Percentiles rank a stretch among this genome's conserved stretches.
phyloP scores from a whole-genome alignment of 2,888 invertebrate genomes.

The Hypomecis punctinalis region DNA sequence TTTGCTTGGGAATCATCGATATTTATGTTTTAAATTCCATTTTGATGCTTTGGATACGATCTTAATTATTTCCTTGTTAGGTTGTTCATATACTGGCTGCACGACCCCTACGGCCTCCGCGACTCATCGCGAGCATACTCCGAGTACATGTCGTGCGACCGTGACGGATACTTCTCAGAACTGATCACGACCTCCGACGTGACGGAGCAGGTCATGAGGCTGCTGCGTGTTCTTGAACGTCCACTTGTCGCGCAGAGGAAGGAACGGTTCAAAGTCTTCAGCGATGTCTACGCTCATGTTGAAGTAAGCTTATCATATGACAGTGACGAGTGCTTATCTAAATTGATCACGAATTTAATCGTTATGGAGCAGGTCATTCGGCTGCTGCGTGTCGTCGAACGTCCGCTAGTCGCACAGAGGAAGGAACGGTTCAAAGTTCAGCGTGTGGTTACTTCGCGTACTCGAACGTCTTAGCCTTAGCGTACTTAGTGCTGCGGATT shows the following conservation, averaged over 20 bases:
- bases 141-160: conserved; percentile 63
- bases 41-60: neutral
- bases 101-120: conserved; percentile 70
- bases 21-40: too few species aligned
- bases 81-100: conserved; percentile 74
- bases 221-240: conserved; percentile 70
- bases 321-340: neutral
- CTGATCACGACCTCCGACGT: conserved; percentile 70
- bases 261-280: conserved; percentile 64
- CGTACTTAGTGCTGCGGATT: too few species aligned
- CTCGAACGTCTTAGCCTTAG: too few species aligned
- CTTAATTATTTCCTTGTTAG: conserved; percentile 43
- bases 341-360: too few species aligned
- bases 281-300: conserved; percentile 75
- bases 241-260: conserved; percentile 72
- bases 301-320: conserved; percentile 60
- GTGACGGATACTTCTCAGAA: conserved; percentile 75
- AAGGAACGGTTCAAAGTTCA: neutral
- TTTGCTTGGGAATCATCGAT: too few species aligned
- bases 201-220: conserved; percentile 71
- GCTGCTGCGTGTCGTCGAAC: neutral
- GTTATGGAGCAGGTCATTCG: neutral
- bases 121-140: conserved; percentile 67
- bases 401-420: neutral
- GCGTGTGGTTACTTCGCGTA: neutral